Conservation (phyloP, 2,113 vertebrate genomes). For the Xenotilapia leptura region DNA sequence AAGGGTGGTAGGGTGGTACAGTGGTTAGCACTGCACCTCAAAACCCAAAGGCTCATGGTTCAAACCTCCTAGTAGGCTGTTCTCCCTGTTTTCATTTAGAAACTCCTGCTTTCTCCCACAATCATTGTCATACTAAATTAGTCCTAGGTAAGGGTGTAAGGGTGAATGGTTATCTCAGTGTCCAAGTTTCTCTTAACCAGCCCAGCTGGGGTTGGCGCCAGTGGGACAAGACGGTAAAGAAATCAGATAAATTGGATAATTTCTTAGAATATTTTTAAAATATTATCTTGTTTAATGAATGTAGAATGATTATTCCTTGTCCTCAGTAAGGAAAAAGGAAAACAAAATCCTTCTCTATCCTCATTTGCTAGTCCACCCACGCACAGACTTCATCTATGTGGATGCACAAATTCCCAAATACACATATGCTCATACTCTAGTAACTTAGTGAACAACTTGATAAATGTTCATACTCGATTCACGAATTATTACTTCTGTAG, state of each 20-base stretch:
- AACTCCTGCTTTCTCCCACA: neutral
- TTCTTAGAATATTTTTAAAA: neutral
- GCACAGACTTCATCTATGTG: neutral
- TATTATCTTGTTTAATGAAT: neutral
- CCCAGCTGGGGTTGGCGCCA: neutral
- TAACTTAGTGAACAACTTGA: neutral
- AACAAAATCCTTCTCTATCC: neutral
- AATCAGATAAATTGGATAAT: neutral
- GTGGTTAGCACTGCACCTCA: neutral
- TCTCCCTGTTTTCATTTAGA: neutral
- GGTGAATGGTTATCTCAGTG: neutral
- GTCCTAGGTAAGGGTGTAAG: neutral
- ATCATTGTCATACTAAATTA: neutral
- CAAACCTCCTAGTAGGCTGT: neutral
- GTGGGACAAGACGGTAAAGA: neutral
- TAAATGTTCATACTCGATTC: neutral
- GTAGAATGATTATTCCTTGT: neutral
- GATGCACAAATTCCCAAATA: neutral
- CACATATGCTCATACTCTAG: neutral
- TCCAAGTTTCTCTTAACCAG: neutral
- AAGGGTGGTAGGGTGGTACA: neutral
- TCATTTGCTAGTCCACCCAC: slow-evolving; percentile 6
- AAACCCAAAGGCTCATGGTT: neutral
- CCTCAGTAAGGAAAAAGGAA: neutral
- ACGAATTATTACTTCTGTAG: neutral